Base-by-base conservation (phyloP, 2,797 vertebrate species). In the Phoebastria nigripes region DNA sequence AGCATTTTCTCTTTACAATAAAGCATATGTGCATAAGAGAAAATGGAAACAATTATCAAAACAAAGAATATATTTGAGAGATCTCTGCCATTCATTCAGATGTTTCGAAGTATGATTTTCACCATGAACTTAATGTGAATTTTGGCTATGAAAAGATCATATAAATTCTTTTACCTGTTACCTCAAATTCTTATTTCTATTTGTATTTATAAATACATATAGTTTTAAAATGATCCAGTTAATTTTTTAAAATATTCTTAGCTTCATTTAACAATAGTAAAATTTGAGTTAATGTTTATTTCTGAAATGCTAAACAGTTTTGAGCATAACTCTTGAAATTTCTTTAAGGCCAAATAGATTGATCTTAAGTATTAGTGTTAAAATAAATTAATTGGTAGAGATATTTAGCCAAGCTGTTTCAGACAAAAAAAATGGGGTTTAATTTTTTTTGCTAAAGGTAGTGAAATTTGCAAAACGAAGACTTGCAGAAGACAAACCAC, bases 381-480 rank as follows among this genome's bases (percentile, higher is more conserved):
- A 28, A 87, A 82, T 49, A 39, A 62, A 84, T 12, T 39, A 4
- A 47, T 72, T 51, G 33, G 6, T 20, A 70, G n/a, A 37, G 7
- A 11, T 46, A 71, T 42, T 88, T 58, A 62, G 6, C 35, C 16
- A 73, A 55, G 33, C 8, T 66, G 15, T 33, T 89, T 84, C 24
- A 47, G 31, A 42, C 3, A 3, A 8, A 15, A 37, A 66, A 37
- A 47, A 61, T 1, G 4, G 3, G 4, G 1, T 1, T 28, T 59
- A 20, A 7, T 61, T 71, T 41, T 78, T 78, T 67, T 80, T 79
- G 13, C 42, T 65, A 56, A 46, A 78, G 35, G 31, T 37, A 37
- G 33, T 61, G 44, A 82, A 59, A 85, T 79, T 67, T 62, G 20
- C 28, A 58, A 52, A 88, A 86, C 39, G 81, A 94, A 94, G 87